phyloP scores from a whole-genome alignment of 2,113 vertebrate genomes.

The Gasterosteus aculeatus region DNA sequence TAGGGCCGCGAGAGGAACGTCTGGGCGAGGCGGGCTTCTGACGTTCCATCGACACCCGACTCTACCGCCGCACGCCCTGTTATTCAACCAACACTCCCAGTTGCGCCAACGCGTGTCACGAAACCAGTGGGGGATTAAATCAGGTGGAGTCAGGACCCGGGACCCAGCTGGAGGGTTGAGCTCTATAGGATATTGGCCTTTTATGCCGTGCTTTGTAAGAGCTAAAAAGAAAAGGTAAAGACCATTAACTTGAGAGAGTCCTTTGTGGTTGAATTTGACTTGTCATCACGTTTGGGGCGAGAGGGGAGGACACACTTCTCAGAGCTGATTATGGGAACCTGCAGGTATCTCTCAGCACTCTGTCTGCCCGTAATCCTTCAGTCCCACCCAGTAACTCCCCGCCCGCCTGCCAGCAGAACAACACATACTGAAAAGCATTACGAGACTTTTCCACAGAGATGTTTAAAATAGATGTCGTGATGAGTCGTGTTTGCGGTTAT shows the following conservation, averaged over 20 bases:
- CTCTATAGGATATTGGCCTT: not conserved
- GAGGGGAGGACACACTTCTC: constrained; percentile 40
- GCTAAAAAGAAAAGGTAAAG: not conserved
- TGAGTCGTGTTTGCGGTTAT: constrained; percentile 6
- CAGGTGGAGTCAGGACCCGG: not conserved
- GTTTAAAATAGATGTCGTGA: constrained; percentile 28
- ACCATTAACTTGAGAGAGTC: not conserved
- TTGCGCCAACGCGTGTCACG: constrained; percentile 44
- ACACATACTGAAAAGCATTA: constrained; percentile 40
- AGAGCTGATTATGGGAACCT: constrained; percentile 44
- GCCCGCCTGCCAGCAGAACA: constrained; percentile 26
- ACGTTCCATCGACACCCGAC: constrained; percentile 58
- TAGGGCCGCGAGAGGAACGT: constrained; percentile 55
- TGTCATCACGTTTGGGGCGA: constrained; percentile 29
- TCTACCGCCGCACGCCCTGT: constrained; percentile 61
- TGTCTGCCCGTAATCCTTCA: constrained; percentile 55
- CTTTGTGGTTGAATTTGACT: constrained; percentile 12
- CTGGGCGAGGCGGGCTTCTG: constrained; percentile 63
- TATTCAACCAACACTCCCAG: constrained; percentile 47
- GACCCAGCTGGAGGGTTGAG: constrained; percentile 11
- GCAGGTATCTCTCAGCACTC: constrained; percentile 55
- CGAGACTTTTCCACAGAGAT: constrained; percentile 52
- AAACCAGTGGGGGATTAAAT: constrained; percentile 41
- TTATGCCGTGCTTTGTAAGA: not conserved
- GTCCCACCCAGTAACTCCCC: constrained; percentile 28